Conservation (phyloP, 2,888 invertebrate genomes). For the Ernsta delagoae region DNA sequence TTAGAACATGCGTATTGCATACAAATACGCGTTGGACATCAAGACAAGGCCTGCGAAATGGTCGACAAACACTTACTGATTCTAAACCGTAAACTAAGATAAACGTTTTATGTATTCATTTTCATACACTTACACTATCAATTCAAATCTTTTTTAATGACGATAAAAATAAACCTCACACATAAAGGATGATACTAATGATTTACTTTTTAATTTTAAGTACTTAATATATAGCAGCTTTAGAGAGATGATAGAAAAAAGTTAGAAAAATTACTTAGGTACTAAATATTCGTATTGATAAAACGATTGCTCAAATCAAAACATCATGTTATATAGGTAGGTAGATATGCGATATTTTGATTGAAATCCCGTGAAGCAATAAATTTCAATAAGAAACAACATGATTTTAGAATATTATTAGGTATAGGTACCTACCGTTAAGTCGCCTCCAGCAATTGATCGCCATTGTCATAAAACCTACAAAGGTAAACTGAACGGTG, state of each 20-base stretch:
- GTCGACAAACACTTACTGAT: slow-evolving; percentile 25
- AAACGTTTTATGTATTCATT: no score
- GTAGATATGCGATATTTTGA: not conserved
- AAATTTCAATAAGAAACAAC: slow-evolving; percentile 6
- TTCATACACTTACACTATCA: no score
- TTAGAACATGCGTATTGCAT: slow-evolving; percentile 77
- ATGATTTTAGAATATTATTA: slow-evolving; percentile 8
- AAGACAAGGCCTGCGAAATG: slow-evolving; percentile 25
- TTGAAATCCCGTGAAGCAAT: not conserved
- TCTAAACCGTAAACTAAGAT: not conserved
- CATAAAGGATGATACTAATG: no score
- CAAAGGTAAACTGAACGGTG: slow-evolving; percentile 25
- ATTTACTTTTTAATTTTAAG: no score
- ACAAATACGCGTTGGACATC: slow-evolving; percentile 65
- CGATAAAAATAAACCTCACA: no score
- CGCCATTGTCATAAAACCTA: slow-evolving; percentile 28
- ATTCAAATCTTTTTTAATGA: no score
- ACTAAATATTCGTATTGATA: not conserved
- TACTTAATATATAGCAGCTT: no score
- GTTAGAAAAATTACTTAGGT: no score
- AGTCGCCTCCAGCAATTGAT: slow-evolving; percentile 21
- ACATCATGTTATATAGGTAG: no score
- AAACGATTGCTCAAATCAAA: not conserved
- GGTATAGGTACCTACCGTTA: no score
- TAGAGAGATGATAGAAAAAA: no score